Base-by-base conservation (phyloP, 2,797 vertebrate species). In the Aldrovandia affinis region DNA sequence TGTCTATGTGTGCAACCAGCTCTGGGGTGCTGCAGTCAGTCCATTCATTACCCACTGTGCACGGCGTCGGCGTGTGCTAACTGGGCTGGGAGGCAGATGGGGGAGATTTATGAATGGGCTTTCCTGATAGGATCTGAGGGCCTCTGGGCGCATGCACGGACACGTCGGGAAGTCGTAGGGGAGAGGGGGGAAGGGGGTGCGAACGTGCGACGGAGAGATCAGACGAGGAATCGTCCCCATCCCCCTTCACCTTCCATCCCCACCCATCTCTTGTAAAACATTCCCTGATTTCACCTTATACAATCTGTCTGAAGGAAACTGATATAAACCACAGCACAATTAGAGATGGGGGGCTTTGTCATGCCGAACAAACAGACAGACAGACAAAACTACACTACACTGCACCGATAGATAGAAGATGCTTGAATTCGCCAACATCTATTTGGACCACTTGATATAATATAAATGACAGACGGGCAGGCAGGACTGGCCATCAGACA, bases 231-330 rank as follows among this genome's bases (percentile, higher is more conserved):
- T 25, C 15, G 25, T 15, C 86, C 85, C 87, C 83, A 14, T n/a
- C 44, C 50, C 68, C 79, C 47, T 88, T 42, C 57, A 81, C 28
- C 87, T 85, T 81, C 82, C 86, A 86, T 89, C 87, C 77, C 59
- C 81, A 44, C 57, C 81, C 78, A 85, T 70, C 70, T 84, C 81
- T 84, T 83, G 83, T 83, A 81, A 79, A 85, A 85, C 85, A 85
- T 78, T 83, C 83, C 78, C 89, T 89, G 86, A 82, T 92, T 91
- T 84, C 22, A 22, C 89, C 84, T 93, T 91, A 93, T 87, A 86
- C 91, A 93, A 94, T 89, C 87, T 91, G 90, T 91, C 92, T 90
- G 90, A 82, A 22, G 81, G 75, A 83, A 91, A 89, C 39, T 77
- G 22, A 22, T 89, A 89, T 89, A 88, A 87, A 39, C 9, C 22